Evolutionary conservation across 2,113 vertebrate species (phyloP).

Genomic region (Platanista minor): DNA sequence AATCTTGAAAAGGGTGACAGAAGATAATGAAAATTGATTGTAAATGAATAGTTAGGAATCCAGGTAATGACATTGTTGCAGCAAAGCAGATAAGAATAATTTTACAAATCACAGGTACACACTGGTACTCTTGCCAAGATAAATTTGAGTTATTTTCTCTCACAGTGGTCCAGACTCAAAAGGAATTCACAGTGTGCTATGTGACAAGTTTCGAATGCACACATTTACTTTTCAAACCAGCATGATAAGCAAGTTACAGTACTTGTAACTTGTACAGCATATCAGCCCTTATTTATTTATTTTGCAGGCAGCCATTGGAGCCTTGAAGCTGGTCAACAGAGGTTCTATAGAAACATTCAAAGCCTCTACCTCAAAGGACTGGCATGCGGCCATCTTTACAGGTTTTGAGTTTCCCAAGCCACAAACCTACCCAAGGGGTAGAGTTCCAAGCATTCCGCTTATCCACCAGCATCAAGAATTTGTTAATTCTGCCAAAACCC

Average conservation of each 20-base stretch:
- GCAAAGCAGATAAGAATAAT: neutral
- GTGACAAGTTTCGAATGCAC: neutral
- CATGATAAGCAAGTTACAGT: neutral
- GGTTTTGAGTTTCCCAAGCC: neutral
- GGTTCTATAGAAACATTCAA: constrained; percentile 1
- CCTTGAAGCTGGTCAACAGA: neutral
- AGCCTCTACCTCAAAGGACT: neutral
- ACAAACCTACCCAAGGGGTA: neutral
- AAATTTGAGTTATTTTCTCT: neutral
- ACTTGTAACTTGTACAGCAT: neutral
- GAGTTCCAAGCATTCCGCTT: neutral
- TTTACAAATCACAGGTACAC: neutral
- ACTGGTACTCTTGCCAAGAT: neutral
- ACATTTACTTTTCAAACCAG: constrained; percentile 4
- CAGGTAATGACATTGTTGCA: neutral
- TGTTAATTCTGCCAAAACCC: neutral
- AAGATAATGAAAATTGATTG: neutral
- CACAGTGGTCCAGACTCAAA: neutral
- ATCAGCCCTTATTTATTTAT: neutral
- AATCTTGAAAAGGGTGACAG: neutral
- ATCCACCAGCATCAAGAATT: neutral
- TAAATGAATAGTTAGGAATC: neutral
- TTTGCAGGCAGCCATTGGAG: neutral
- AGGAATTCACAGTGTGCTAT: neutral
- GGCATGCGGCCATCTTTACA: neutral